A percentile compares a stretch with the other conserved stretches of the same genome.
phyloP scores from a whole-genome alignment of 2,797 vertebrate genomes.

The Pangasius mekongensis region DNA sequence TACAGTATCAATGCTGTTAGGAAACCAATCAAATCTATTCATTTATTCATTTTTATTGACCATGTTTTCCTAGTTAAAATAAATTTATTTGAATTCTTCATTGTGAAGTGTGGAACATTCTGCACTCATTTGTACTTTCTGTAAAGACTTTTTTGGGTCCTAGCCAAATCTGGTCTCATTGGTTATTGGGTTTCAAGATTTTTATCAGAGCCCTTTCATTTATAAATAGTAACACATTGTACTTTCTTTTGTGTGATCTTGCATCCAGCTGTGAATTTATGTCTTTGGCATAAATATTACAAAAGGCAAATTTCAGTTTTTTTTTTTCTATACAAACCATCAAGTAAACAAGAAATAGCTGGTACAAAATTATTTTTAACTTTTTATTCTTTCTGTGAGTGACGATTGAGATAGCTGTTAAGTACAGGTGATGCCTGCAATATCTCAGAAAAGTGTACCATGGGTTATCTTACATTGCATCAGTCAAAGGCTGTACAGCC shows the following conservation, averaged over 20 bases:
- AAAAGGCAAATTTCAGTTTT: neutral
- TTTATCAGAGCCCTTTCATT: neutral
- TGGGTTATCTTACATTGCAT: slow-evolving; percentile 24
- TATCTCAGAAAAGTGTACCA: neutral
- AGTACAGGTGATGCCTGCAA: neutral
- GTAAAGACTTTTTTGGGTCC: neutral
- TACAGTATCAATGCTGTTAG: neutral
- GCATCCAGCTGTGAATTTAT: too few species aligned
- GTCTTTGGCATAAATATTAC: neutral
- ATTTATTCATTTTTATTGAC: neutral
- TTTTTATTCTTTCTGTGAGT: neutral
- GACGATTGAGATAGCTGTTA: neutral
- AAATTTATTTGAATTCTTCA: neutral
- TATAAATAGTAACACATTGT: slow-evolving; percentile 1
- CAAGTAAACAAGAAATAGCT: neutral
- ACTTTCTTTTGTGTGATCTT: slow-evolving; percentile 1
- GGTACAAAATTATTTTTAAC: neutral
- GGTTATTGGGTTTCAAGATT: neutral
- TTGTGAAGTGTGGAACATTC: neutral
- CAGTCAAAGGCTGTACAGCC: slow-evolving; percentile 39
- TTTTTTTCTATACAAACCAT: neutral
- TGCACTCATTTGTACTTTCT: neutral
- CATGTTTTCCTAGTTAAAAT: neutral
- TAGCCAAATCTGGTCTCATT: neutral
- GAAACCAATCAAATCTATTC: too few species aligned